Conservation (phyloP, 2,797 vertebrate species). For the Leontopithecus rosalia region DNA sequence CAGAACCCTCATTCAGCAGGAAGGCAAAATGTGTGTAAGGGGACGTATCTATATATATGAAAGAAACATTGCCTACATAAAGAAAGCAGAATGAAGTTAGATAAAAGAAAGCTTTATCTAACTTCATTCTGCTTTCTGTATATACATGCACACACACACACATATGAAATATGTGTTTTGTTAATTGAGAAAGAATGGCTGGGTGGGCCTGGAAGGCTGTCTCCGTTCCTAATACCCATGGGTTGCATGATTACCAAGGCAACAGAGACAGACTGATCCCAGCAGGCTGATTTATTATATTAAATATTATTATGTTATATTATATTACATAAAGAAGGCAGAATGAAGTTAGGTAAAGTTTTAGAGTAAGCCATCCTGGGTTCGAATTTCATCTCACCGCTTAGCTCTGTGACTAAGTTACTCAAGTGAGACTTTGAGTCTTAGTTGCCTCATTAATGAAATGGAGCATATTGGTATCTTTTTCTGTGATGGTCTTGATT, state of each 20-base stretch:
- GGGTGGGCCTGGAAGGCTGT: neutral
- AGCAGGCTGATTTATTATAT: constrained; percentile 54
- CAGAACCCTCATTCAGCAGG: neutral
- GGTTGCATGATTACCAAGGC: constrained; percentile 63
- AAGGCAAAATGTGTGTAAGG: neutral
- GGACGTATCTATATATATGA: neutral
- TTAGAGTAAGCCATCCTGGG: neutral
- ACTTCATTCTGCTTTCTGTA: neutral
- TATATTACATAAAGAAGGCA: neutral
- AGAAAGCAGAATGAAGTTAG: neutral
- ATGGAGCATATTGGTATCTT: neutral
- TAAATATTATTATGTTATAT: neutral
- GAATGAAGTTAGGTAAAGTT: neutral
- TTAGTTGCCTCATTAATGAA: neutral
- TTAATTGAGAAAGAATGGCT: neutral
- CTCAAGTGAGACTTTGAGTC: neutral
- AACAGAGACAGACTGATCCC: constrained; percentile 72
- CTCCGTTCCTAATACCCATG: constrained; percentile 65
- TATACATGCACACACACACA: neutral
- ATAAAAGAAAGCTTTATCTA: neutral
- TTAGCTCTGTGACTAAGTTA: neutral
- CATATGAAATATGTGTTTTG: neutral
- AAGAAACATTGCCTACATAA: neutral
- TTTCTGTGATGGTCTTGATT: neutral
- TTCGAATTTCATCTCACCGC: neutral